These are phyloP conservation scores for Acanthis flammea DNA, from an alignment of 2,797 vertebrate genomes.

Conservation along the genomic window DNA sequence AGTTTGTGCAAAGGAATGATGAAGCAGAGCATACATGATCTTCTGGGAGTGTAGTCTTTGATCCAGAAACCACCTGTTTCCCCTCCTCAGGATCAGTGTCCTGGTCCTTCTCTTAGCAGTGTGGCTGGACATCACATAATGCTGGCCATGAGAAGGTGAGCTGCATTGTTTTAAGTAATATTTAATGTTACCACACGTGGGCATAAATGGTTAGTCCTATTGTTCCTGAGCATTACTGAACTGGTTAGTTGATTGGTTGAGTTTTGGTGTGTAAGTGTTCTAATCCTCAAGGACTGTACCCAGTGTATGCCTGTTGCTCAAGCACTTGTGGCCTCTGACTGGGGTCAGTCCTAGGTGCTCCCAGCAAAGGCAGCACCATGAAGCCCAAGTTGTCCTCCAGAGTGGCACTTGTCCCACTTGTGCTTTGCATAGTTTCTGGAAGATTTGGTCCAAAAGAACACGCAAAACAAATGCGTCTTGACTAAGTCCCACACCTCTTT, in stretches of 20 bases:
- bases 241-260: not conserved
- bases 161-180: not conserved
- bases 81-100: not conserved
- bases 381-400: not conserved
- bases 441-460: not conserved
- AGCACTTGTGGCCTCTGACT: not conserved
- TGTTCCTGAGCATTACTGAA: not conserved
- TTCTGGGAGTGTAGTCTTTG: not conserved
- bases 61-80: not conserved
- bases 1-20: not conserved
- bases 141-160: not conserved
- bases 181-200: not conserved
- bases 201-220: not conserved
- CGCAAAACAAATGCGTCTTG: not conserved
- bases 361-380: not conserved
- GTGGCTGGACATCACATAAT: not conserved
- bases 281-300: not conserved
- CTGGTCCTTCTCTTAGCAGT: not conserved
- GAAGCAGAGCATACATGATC: not conserved
- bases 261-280: not conserved
- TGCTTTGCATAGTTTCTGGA: not conserved
- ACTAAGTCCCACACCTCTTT: not conserved
- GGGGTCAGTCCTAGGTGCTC: not conserved
- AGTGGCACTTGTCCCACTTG: not conserved
- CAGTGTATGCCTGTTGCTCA: accelerated